Percentiles rank a stretch among this genome's conserved stretches.
Evolutionary conservation across 2,888 invertebrate species (phyloP).

Genomic region (Halocaridina rubra): DNA sequence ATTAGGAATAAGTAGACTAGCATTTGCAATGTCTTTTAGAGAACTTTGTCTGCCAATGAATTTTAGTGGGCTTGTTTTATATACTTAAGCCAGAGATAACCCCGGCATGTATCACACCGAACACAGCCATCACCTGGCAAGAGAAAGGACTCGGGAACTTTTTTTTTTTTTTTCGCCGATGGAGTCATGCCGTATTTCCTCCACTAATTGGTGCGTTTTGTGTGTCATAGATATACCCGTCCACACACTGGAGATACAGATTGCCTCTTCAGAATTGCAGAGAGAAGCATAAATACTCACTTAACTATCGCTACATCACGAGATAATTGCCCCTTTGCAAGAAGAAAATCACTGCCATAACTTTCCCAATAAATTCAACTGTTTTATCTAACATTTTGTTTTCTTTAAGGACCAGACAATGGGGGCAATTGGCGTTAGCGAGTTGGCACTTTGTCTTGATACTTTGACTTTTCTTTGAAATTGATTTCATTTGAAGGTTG

Average conservation of each 20-base stretch:
- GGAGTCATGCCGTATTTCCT: constrained; percentile 25
- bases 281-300: constrained; percentile 3
- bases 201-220: constrained; percentile 38
- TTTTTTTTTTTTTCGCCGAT: background rate
- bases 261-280: constrained; percentile 1
- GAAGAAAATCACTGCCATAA: background rate
- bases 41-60: too few relatives aligned
- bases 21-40: too few relatives aligned
- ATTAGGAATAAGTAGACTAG: too few relatives aligned
- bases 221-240: constrained; percentile 15
- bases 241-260: constrained; percentile 37
- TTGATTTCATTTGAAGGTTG: too few relatives aligned
- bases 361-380: background rate
- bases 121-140: constrained; percentile 25
- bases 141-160: background rate
- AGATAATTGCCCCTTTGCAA: background rate
- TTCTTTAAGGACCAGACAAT: too few relatives aligned
- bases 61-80: too few relatives aligned
- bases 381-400: too few relatives aligned
- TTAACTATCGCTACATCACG: background rate
- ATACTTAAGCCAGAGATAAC: too few relatives aligned
- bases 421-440: too few relatives aligned
- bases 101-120: too few relatives aligned
- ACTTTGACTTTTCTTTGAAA: too few relatives aligned
- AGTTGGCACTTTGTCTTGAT: too few relatives aligned